These are phyloP conservation scores for Enteromius unitaeniatus DNA, from an alignment of 2,797 vertebrate species.

Conservation along the genomic window DNA sequence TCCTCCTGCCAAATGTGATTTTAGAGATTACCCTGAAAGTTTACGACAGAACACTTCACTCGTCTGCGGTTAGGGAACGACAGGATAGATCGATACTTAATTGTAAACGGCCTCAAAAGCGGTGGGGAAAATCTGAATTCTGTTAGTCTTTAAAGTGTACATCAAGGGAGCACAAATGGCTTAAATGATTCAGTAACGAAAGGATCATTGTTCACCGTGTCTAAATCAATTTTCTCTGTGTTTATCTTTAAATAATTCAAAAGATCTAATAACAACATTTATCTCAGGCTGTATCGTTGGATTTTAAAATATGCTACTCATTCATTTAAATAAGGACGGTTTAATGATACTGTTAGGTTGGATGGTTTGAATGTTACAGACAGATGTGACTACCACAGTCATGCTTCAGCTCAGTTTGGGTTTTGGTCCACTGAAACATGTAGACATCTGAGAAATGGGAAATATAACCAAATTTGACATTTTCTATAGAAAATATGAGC, in stretches of 20 bases:
- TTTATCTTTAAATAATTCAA: conserved; percentile 35
- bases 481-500: not conserved
- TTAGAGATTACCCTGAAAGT: not conserved
- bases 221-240: conserved; percentile 19
- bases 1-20: conserved; percentile 17
- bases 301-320: conserved; percentile 1
- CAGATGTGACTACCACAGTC: not conserved
- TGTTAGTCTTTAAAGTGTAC: conserved; percentile 19
- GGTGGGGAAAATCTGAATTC: not conserved
- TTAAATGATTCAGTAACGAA: conserved; percentile 18
- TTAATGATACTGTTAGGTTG: not conserved
- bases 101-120: conserved; percentile 2
- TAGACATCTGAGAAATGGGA: not conserved
- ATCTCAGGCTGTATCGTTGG: not conserved
- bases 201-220: not conserved
- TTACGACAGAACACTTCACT: conserved; percentile 17
- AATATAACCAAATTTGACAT: not conserved
- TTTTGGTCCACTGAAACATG: conserved; percentile 14
- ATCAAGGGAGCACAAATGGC: conserved; percentile 16
- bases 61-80: conserved; percentile 11
- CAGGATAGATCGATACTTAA: conserved; percentile 37
- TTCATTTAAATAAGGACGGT: not conserved
- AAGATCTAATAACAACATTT: not conserved
- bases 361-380: not conserved
- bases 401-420: conserved; percentile 22